A percentile compares a stretch with the other conserved stretches of the same genome.
phyloP scores from a whole-genome alignment of 1,140 invertebrate genomes.

The Listronotus oregonensis region DNA sequence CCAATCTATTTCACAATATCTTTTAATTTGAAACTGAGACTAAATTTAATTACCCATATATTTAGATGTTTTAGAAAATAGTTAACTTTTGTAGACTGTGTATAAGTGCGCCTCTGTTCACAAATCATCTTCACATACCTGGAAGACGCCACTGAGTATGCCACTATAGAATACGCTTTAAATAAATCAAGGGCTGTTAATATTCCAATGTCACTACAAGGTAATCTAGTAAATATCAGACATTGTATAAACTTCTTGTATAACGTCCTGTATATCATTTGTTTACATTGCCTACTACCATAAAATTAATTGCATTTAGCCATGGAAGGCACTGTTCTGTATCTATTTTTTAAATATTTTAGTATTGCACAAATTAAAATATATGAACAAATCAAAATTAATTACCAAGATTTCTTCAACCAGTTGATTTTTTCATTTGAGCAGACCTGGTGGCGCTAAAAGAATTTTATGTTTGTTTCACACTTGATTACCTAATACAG shows the following conservation, averaged over 20 bases:
- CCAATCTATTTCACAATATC: no score
- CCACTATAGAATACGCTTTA: constrained; percentile 12
- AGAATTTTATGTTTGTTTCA: constrained; percentile 16
- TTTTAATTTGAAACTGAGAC: no score
- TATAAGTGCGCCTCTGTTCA: no score
- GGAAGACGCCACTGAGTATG: constrained; percentile 18
- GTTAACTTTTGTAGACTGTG: no score
- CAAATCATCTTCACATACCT: no score
- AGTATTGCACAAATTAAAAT: constrained; percentile 4
- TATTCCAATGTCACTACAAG: constrained; percentile 35
- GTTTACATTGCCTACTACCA: constrained; percentile 18
- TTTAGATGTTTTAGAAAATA: no score
- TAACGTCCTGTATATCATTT: constrained; percentile 32
- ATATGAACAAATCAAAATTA: constrained; percentile 8
- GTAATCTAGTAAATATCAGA: constrained; percentile 34
- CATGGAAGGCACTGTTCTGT: no score
- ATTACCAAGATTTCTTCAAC: constrained; percentile 18
- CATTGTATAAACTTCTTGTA: constrained; percentile 30
- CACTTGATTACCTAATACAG: constrained; percentile 24
- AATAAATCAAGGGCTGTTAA: constrained; percentile 29
- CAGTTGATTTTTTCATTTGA: not conserved
- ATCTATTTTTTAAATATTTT: no score
- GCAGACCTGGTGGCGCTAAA: constrained; percentile 25
- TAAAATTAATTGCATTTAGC: not conserved
- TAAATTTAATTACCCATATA: no score